A percentile compares a stretch with the other conserved stretches of the same genome.
phyloP scores from a whole-genome alignment of 1,140 invertebrate species.

The Papilio aristodemus region DNA sequence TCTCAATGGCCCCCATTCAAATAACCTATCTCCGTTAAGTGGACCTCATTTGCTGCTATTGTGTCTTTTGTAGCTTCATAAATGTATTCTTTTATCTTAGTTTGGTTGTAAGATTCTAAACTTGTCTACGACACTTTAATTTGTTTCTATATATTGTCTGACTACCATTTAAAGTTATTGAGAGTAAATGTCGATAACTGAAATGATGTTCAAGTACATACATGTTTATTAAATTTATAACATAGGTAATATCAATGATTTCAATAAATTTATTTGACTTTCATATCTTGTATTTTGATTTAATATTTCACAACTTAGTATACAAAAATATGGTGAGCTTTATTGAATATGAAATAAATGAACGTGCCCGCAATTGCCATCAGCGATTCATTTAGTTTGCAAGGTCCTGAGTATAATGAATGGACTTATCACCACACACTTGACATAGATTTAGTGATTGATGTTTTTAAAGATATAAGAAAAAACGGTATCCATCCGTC shows the following conservation, averaged over 20 bases:
- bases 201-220: too few species aligned
- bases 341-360: conserved; percentile 12
- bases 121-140: too few species aligned
- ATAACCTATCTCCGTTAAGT: conserved; percentile 39
- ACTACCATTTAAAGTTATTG: too few species aligned
- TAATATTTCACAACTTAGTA: background rate
- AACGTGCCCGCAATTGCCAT: conserved; percentile 15
- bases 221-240: too few species aligned
- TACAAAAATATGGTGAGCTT: background rate
- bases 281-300: too few species aligned
- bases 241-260: too few species aligned
- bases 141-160: too few species aligned
- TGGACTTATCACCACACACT: conserved; percentile 13
- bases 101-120: background rate
- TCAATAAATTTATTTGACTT: too few species aligned
- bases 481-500: conserved; percentile 1
- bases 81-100: conserved; percentile 7
- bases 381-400: background rate
- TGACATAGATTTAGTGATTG: conserved; percentile 10
- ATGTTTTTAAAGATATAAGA: background rate
- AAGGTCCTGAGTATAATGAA: background rate
- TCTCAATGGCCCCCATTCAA: conserved; percentile 45
- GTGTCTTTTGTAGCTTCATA: conserved; percentile 26
- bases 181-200: too few species aligned
- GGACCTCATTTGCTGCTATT: conserved; percentile 27